phyloP scores from a whole-genome alignment of 2,113 vertebrate species.

The Hippocampus zosterae region DNA sequence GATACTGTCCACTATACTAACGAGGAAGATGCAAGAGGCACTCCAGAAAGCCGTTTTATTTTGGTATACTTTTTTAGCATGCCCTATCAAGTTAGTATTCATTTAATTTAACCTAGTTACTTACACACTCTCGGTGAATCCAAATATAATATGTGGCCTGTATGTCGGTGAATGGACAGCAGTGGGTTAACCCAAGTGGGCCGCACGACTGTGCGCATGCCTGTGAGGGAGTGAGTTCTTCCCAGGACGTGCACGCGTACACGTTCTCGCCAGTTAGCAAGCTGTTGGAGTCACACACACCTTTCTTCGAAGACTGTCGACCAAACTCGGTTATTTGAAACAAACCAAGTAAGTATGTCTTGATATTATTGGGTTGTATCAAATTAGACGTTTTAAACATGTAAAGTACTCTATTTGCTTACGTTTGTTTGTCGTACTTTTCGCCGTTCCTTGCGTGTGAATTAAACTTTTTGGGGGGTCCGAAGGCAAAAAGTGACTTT shows the following conservation, averaged over 20 bases:
- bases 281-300: background rate
- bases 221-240: conserved; percentile 28
- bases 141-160: background rate
- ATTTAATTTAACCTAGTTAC: background rate
- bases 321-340: background rate
- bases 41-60: too few species aligned
- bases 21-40: too few species aligned
- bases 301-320: background rate
- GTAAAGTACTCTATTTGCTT: background rate
- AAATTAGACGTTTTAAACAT: background rate
- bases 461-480: background rate
- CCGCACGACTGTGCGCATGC: background rate
- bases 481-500: background rate
- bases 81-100: too few species aligned
- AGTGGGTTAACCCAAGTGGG: conserved; percentile 29
- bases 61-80: too few species aligned
- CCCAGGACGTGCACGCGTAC: background rate
- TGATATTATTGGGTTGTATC: background rate
- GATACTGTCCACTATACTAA: background rate
- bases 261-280: background rate
- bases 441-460: background rate
- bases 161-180: conserved; percentile 2
- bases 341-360: background rate
- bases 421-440: background rate
- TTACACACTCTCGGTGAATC: background rate